These are phyloP conservation scores for Cerastis leucographa DNA, from an alignment of 2,888 invertebrate species.

Conservation along the genomic window DNA sequence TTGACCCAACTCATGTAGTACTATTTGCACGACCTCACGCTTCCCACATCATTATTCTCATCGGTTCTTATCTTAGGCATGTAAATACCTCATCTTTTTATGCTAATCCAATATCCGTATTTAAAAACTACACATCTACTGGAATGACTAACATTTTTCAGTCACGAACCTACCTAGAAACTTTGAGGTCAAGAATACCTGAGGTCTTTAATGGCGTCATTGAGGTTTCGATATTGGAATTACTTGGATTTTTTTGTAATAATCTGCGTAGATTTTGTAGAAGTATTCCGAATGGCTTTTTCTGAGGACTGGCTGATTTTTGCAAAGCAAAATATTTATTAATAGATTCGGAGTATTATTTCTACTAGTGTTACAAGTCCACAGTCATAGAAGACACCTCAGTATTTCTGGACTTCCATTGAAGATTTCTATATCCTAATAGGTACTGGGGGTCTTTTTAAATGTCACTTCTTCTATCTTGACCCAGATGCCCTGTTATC, in stretches of 20 bases:
- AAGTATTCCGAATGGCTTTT: slow-evolving; percentile 1
- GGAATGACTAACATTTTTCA: slow-evolving; percentile 65
- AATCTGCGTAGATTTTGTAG: neutral
- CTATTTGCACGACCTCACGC: slow-evolving; percentile 47
- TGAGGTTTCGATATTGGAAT: slow-evolving; percentile 47
- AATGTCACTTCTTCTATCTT: neutral
- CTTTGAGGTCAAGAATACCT: slow-evolving; percentile 67
- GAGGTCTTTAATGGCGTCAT: slow-evolving; percentile 51
- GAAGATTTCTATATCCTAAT: too few relatives aligned
- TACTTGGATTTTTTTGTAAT: slow-evolving; percentile 29
- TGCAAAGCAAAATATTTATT: neutral
- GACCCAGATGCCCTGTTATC: neutral
- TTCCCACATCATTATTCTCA: slow-evolving; percentile 30
- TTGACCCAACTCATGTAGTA: slow-evolving; percentile 44
- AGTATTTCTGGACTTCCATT: neutral
- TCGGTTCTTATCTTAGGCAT: slow-evolving; percentile 16
- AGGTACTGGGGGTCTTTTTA: neutral
- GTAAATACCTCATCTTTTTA: slow-evolving; percentile 50
- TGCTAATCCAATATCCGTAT: slow-evolving; percentile 62
- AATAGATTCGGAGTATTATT: neutral
- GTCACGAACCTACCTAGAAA: slow-evolving; percentile 64
- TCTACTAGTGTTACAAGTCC: neutral
- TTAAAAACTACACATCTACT: slow-evolving; percentile 53
- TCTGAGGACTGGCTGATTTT: slow-evolving; percentile 1
- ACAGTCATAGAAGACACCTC: neutral